Evolutionary conservation across 2,888 invertebrate genomes (phyloP), one percentile per base, ranked within the genome.

Genomic region (Idaea aversata): DNA sequence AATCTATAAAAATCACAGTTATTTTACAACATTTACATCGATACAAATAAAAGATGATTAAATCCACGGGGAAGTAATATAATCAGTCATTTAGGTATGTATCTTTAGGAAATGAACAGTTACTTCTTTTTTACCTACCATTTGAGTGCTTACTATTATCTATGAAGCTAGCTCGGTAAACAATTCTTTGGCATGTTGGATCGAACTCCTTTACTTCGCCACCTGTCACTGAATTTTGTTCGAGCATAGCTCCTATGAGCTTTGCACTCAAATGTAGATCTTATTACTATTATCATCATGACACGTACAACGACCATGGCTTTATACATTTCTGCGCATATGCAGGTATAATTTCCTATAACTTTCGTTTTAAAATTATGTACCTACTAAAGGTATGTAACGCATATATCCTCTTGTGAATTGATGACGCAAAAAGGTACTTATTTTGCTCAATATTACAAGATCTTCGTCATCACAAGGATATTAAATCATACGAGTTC

Each of bases 1-100:
- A 69, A 65, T 67, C 70, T 70, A 71, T 67, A 73, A 84, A 25
- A 83, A 87, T 87, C 87, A 87, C 87, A 87, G 87, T 86, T 86
- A 85, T 79, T 80, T 86, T 74, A 74, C 74, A 71, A 71, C 69
- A 72, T 71, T 67, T 72, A 69, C 64, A 71, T 63, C 65, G 57
- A 25, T 65, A 57, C 60, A n/a, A 35, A 10, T 57, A 58, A 35
- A 57, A 34, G 63, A 68, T 63, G 64, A 65, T 61, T 70, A 70
- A 3, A 25, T 47, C 13, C 47, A 13, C 47, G 3, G 47, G 47
- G 6, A 47, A 47, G 47, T 47, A 10, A 13, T 47, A 13, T 47
- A 47, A 47, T 47, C 47, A 47, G 47, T 47, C 47, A 47, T 47
- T 47, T 13, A 47, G 47, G 7, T 13, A 47, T 47, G 4, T 70